Percentiles rank a stretch among this genome's conserved stretches.
Conservation (phyloP, 1,140 invertebrate genomes). For the Periplaneta americana region DNA sequence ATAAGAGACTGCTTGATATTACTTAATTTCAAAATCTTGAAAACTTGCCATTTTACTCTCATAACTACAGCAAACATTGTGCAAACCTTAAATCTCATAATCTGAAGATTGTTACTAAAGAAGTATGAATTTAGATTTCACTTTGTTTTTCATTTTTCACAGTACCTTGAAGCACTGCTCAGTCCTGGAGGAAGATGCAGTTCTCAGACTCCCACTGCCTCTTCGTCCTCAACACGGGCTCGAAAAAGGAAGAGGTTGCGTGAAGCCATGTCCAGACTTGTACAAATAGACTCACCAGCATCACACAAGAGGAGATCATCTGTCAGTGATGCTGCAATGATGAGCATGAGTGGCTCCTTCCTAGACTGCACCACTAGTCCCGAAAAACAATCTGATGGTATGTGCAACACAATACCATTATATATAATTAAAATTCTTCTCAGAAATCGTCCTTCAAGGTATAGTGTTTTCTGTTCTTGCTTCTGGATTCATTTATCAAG, state of each 20-base stretch:
- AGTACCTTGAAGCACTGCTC: constrained; percentile 42
- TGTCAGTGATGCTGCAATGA: constrained; percentile 71
- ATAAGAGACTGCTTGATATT: no score
- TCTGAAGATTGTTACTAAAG: no score
- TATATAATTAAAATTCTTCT: no score
- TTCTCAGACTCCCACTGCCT: constrained; percentile 17
- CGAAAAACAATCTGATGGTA: constrained; percentile 32
- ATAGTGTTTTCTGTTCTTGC: no score
- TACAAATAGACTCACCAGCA: constrained; percentile 48
- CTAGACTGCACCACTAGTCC: constrained; percentile 78
- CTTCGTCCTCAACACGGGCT: constrained; percentile 20
- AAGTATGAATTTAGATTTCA: background rate
- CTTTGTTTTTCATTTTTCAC: background rate
- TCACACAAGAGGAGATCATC: constrained; percentile 71
- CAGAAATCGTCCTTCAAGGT: no score
- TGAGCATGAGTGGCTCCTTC: constrained; percentile 82
- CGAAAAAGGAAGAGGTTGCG: constrained; percentile 70
- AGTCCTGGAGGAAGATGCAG: constrained; percentile 18
- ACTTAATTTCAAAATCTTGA: no score
- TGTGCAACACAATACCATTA: no score
- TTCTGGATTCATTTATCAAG: no score
- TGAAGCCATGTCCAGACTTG: constrained; percentile 47
- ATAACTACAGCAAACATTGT: no score
- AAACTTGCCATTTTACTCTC: no score
- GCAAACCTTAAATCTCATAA: no score